Conservation (phyloP, 2,113 vertebrate genomes). For the Hypanus sabinus region DNA sequence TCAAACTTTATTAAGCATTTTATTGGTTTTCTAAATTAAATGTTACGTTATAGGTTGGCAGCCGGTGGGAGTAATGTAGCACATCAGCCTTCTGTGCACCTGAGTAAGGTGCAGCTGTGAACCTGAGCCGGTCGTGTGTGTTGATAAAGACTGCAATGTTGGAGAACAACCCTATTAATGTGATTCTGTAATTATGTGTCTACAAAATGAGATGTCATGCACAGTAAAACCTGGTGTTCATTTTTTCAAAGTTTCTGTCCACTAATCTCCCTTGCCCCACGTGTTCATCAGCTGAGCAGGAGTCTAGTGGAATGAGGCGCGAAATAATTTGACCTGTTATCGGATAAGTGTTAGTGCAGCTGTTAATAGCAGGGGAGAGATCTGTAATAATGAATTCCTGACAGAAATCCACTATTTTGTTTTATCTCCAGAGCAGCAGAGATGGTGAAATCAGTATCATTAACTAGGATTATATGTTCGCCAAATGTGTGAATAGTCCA, state of each 20-base stretch:
- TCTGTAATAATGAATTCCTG: neutral
- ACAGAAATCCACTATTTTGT: neutral
- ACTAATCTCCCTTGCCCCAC: neutral
- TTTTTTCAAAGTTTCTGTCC: neutral
- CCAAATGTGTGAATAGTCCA: neutral
- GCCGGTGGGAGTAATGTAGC: neutral
- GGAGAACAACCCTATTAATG: neutral
- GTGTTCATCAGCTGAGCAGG: no score
- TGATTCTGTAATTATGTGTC: neutral
- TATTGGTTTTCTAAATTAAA: neutral
- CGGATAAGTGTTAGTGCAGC: neutral
- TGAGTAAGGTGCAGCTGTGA: neutral
- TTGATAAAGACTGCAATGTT: neutral
- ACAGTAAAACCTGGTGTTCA: slow-evolving; percentile 28
- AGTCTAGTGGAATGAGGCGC: neutral
- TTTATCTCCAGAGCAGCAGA: neutral
- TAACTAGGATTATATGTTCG: neutral
- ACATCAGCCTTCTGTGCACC: neutral
- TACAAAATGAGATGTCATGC: slow-evolving; percentile 13
- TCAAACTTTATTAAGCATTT: neutral
- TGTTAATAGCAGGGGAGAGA: neutral
- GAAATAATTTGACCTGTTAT: neutral
- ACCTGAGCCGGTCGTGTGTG: neutral
- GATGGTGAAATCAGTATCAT: neutral
- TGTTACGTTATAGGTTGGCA: neutral